phyloP scores from a whole-genome alignment of 2,113 vertebrate species.

The Zosterops borbonicus region DNA sequence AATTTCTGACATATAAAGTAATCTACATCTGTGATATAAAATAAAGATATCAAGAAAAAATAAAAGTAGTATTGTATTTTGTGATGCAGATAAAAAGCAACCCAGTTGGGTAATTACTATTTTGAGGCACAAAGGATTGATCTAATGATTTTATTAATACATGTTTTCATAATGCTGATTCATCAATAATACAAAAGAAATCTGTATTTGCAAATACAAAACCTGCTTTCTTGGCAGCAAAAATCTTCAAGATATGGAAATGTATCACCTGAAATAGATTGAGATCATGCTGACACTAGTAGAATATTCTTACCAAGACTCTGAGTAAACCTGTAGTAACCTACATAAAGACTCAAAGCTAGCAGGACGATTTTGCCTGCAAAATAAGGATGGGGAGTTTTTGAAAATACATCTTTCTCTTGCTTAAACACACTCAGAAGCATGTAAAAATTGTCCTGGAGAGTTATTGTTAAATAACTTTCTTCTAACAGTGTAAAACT shows the following conservation, averaged over 20 bases:
- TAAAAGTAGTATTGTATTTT: background rate
- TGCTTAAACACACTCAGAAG: background rate
- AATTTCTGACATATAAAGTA: background rate
- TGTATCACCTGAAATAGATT: background rate
- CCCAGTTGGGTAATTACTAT: background rate
- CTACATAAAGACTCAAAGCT: background rate
- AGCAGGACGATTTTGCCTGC: background rate
- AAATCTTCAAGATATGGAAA: background rate
- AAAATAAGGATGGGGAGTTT: fast-evolving
- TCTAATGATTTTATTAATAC: background rate
- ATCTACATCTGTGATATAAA: background rate
- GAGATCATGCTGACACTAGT: background rate
- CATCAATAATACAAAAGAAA: background rate
- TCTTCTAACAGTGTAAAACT: background rate
- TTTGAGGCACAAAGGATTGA: background rate
- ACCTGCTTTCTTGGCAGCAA: background rate
- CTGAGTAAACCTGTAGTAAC: background rate
- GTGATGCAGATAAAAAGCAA: background rate
- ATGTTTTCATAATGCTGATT: background rate
- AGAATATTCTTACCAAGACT: background rate
- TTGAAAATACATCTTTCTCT: background rate
- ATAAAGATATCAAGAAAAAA: background rate
- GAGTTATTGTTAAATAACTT: background rate
- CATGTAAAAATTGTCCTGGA: background rate
- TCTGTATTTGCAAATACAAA: background rate